A percentile compares a stretch with the other conserved stretches of the same genome.
These are phyloP conservation scores for Aphidius ervi DNA, from an alignment of 1,140 invertebrate genomes.

Conservation along the genomic window DNA sequence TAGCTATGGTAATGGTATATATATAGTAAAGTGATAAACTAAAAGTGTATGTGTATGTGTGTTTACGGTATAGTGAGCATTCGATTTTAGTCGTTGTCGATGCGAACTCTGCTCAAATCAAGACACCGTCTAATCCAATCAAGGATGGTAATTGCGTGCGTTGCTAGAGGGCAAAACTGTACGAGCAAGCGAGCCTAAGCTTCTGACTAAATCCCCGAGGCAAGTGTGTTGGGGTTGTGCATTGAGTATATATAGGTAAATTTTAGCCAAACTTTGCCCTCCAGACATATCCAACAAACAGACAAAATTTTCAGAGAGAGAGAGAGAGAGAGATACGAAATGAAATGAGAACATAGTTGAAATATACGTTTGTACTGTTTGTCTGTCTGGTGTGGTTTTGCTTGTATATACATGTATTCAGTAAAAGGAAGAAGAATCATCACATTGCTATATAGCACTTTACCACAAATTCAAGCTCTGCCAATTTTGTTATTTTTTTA, in stretches of 20 bases:
- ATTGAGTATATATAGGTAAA: slow-evolving; percentile 29
- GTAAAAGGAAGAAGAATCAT: too few relatives aligned
- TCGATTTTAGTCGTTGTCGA: slow-evolving; percentile 7
- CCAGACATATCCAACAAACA: slow-evolving; percentile 20
- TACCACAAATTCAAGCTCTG: slow-evolving; percentile 9
- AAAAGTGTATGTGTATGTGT: too few relatives aligned
- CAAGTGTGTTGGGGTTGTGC: slow-evolving; percentile 16
- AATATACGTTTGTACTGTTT: not conserved
- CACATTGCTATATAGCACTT: too few relatives aligned
- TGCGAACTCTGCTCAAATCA: slow-evolving; percentile 37
- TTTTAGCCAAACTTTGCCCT: slow-evolving; percentile 33
- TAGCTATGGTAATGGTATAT: too few relatives aligned
- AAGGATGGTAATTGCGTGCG: slow-evolving; percentile 50
- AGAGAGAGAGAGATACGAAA: too few relatives aligned
- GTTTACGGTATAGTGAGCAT: not conserved
- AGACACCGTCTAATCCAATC: slow-evolving; percentile 50
- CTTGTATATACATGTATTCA: too few relatives aligned
- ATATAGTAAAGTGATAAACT: too few relatives aligned
- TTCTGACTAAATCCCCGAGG: slow-evolving; percentile 20
- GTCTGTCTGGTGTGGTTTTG: slow-evolving; percentile 1
- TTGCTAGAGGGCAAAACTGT: slow-evolving; percentile 37
- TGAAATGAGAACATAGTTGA: not conserved
- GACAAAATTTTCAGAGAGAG: too few relatives aligned
- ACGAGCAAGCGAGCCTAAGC: slow-evolving; percentile 24
- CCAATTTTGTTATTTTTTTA: not conserved